Base-by-base conservation (phyloP, 2,888 invertebrate genomes). In the Dexiosoma caninum region DNA sequence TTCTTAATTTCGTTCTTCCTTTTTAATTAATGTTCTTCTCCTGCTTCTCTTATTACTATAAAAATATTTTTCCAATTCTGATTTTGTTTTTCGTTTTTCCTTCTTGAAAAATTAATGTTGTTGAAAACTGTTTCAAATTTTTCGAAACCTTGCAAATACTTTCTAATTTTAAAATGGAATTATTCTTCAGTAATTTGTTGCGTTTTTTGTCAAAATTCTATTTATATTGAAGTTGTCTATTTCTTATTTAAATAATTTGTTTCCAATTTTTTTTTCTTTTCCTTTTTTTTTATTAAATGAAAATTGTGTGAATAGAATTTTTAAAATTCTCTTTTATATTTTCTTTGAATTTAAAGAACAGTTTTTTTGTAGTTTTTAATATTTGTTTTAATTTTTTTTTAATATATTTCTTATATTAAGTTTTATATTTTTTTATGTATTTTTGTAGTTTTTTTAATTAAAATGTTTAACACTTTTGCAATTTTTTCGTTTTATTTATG, bases 401-500 rank as follows among this genome's bases (percentile, higher is more conserved):
- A 27, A 49, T 51, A 35, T 57, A 30, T 32, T 14, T 27, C 19
- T 14, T 14, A 2, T 7, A 16, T 40, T 5, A 5, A 16, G 57
- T 46, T 10, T 7, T 46, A 16, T 32, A 44, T 55, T 6, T 35
- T 16, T 12, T 40, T 46, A 46, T 21, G 7, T 35, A n/a, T 35
- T 49, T 46, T 21, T 12, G 16, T 44, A 14, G 12, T 32, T 69
- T 30, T 14, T 66, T 66, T 7, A 21, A 4, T 14, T 6, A 59
- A 49, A 42, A 55, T 19, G 14, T 40, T 44, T 49, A 49, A 72
- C 37, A 55, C 55, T 78, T 72, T 72, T 60, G 51, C 46, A 42
- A 57, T 62, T 67, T 75, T 32, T 67, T 57, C 2, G 14, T n/a
- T 67, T 67, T 51, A 53, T 75, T 32, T 49, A 51, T 60, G 67